Evolutionary conservation across 2,888 invertebrate genomes (phyloP), one percentile per base, ranked within the genome.

Genomic region (Mythimna ferrago): DNA sequence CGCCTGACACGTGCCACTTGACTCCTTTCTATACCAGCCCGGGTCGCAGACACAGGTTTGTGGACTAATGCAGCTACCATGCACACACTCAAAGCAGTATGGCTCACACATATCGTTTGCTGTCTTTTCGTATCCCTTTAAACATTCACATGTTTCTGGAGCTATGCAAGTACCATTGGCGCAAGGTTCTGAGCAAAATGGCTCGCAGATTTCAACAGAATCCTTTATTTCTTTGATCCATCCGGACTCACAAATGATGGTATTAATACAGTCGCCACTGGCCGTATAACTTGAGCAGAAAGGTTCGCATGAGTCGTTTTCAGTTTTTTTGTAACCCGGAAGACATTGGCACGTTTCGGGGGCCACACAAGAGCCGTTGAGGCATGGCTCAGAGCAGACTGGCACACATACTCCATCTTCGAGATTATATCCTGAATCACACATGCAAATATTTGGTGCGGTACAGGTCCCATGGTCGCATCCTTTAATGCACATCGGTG

Each of bases 111-210:
- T 32, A 38, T 68, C 32, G 14, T 66, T 38, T 11, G 19, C 10
- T 0, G 57, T 44, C n/a, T 70, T 82, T 44, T 70, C 64, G 64
- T 81, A 90, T 0, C 89, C 89, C 7, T 70, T 6, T 35, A 80
- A 44, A 78, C 90, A 90, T 58, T 80, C 63, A 66, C 90, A 90
- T 2, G 67, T 62, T 66, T 89, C 80, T 48, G 88, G 84, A n/a
- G 82, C 87, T 2, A 87, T 53, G 48, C 93, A 93, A 19, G 51
- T 74, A 6, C 89, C 88, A 65, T 92, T 89, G 1, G 76, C 38
- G 61, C 84, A 85, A 41, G 71, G 63, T 26, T 67, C 38, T n/a
- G 66, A 80, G 44, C 85, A 73, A 81, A 79, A 61, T 2, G 92
- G 92, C 44, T 73, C 60, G 66, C 92, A 92, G 4, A 48, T 71